phyloP scores from a whole-genome alignment of 2,113 vertebrate species.

The Narcine bancroftii region DNA sequence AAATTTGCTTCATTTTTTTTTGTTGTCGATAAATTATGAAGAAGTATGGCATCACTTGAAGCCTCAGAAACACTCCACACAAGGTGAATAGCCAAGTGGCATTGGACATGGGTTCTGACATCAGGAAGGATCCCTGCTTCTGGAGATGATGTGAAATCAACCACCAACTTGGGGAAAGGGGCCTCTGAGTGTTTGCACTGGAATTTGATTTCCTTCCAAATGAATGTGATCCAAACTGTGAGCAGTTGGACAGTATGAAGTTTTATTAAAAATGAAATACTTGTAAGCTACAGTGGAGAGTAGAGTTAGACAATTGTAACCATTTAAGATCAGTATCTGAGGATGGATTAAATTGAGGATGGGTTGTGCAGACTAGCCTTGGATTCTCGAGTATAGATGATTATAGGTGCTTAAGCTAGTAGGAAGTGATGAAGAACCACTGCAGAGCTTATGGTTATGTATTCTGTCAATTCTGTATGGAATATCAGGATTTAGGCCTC shows the following conservation, averaged over 20 bases:
- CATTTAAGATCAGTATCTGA: background rate
- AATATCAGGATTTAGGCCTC: too few relatives aligned
- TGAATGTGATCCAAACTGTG: background rate
- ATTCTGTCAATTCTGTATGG: too few relatives aligned
- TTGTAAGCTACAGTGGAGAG: background rate
- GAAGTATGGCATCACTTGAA: background rate
- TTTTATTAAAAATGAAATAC: background rate
- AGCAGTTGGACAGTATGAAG: background rate
- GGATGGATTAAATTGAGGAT: background rate
- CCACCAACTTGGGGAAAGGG: background rate
- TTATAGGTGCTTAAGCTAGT: background rate
- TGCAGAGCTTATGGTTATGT: too few relatives aligned
- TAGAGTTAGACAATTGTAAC: background rate
- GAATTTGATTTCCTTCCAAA: background rate
- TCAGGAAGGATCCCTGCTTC: background rate
- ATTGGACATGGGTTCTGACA: background rate
- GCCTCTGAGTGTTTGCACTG: too few relatives aligned
- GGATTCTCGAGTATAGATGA: background rate
- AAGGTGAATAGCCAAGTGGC: background rate
- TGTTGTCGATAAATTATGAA: background rate
- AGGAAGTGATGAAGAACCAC: background rate
- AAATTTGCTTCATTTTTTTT: background rate
- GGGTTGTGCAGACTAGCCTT: background rate
- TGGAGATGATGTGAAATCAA: background rate
- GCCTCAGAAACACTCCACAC: background rate